phyloP scores from a whole-genome alignment of 1,140 invertebrate species.

The Ptiloglossa arizonensis region DNA sequence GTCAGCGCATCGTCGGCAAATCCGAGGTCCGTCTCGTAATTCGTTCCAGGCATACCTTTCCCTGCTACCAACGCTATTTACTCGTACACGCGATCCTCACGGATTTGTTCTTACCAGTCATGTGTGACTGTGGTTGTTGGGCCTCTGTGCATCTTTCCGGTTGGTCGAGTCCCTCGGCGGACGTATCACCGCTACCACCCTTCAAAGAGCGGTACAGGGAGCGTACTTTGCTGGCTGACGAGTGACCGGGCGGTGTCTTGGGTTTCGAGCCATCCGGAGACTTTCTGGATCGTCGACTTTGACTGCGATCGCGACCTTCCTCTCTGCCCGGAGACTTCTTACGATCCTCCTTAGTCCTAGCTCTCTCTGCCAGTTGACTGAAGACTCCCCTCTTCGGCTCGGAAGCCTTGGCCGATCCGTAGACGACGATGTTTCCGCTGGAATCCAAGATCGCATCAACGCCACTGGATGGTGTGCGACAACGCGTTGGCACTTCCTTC shows the following conservation, averaged over 20 bases:
- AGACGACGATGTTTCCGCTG: slow-evolving; percentile 78
- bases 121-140: slow-evolving; percentile 65
- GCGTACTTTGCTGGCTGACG: slow-evolving; percentile 76
- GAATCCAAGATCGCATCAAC: slow-evolving; percentile 77
- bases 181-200: slow-evolving; percentile 67
- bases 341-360: slow-evolving; percentile 81
- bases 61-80: slow-evolving; percentile 31
- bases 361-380: slow-evolving; percentile 83
- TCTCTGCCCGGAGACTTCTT: slow-evolving; percentile 81
- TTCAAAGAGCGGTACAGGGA: slow-evolving; percentile 76
- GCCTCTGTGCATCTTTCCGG: slow-evolving; percentile 68
- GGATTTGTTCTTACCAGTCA: slow-evolving; percentile 57
- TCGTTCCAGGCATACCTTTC: slow-evolving; percentile 2
- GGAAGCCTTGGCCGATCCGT: slow-evolving; percentile 72
- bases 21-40: not conserved
- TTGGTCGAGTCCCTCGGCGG: slow-evolving; percentile 73
- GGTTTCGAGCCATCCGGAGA: slow-evolving; percentile 80
- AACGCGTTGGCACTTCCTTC: slow-evolving; percentile 77
- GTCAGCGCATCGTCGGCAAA: not conserved
- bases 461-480: slow-evolving; percentile 74
- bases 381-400: slow-evolving; percentile 81
- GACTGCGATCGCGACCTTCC: slow-evolving; percentile 75
- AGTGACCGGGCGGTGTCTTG: slow-evolving; percentile 79
- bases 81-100: slow-evolving; percentile 29
- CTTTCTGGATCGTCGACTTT: slow-evolving; percentile 78